Percentiles rank a stretch among this genome's conserved stretches.
These are phyloP conservation scores for Bradypodion ventrale DNA, from an alignment of 2,797 vertebrate species.

Conservation along the genomic window DNA sequence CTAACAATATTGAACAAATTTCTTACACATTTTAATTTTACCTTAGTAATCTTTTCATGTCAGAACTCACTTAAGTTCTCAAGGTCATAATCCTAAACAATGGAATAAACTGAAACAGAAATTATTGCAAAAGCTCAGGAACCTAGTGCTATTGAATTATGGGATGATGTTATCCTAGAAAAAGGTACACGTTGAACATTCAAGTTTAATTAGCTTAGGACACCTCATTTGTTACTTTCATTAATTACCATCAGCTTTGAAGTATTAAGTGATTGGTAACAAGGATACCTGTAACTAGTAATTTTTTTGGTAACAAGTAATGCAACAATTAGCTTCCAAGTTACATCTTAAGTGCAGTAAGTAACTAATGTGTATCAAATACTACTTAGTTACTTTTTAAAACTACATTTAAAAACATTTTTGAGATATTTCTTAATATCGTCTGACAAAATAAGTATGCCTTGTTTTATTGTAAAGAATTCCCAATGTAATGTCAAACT, in stretches of 20 bases:
- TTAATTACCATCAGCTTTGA: neutral
- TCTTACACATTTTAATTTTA: slow-evolving; percentile 71
- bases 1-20: slow-evolving; percentile 66
- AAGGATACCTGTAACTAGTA: too few relatives aligned
- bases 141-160: slow-evolving; percentile 37
- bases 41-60: slow-evolving; percentile 62
- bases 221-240: neutral
- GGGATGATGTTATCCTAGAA: slow-evolving; percentile 27
- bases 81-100: slow-evolving; percentile 54
- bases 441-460: too few relatives aligned
- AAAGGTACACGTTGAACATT: neutral
- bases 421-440: too few relatives aligned
- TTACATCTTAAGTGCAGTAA: too few relatives aligned
- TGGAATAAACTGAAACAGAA: slow-evolving; percentile 59
- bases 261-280: too few relatives aligned
- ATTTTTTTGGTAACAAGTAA: too few relatives aligned
- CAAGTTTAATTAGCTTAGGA: slow-evolving; percentile 2
- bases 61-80: slow-evolving; percentile 38
- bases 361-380: too few relatives aligned
- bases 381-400: too few relatives aligned
- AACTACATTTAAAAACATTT: too few relatives aligned
- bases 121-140: slow-evolving; percentile 34
- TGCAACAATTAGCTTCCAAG: too few relatives aligned
- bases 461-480: too few relatives aligned
- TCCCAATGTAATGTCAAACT: too few relatives aligned